Evolutionary conservation across 2,888 invertebrate species (phyloP).

Genomic region (Achlya flavicornis): DNA sequence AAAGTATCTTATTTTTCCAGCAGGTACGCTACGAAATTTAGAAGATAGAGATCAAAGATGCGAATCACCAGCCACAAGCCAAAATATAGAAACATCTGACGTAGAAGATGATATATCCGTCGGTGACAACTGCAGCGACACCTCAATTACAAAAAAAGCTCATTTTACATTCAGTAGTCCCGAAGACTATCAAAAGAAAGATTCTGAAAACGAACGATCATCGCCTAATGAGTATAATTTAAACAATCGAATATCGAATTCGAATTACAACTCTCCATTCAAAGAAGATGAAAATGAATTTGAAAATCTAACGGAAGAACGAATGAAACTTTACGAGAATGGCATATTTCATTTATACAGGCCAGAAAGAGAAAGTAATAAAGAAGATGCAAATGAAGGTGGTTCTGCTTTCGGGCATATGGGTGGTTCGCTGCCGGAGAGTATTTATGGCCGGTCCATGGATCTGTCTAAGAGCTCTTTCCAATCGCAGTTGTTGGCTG

Average conservation of each 20-base stretch:
- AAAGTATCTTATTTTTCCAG: constrained; percentile 30
- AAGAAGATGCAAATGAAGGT: constrained; percentile 54
- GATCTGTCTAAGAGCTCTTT: constrained; percentile 73
- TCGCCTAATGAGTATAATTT: constrained; percentile 62
- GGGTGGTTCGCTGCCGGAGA: constrained; percentile 59
- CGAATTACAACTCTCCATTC: constrained; percentile 66
- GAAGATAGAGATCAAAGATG: constrained; percentile 53
- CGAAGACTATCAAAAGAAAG: constrained; percentile 49
- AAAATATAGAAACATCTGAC: constrained; percentile 63
- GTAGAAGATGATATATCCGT: constrained; percentile 75
- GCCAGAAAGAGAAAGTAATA: constrained; percentile 59
- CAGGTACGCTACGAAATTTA: constrained; percentile 54
- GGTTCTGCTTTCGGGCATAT: constrained; percentile 57
- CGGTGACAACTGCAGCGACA: constrained; percentile 74
- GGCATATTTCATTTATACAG: constrained; percentile 74
- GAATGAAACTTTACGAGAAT: constrained; percentile 69
- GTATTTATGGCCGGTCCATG: constrained; percentile 74
- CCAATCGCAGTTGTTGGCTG: constrained; percentile 73
- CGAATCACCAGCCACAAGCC: constrained; percentile 50
- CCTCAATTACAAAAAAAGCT: constrained; percentile 61
- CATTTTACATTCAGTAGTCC: constrained; percentile 42
- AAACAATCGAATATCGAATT: constrained; percentile 56
- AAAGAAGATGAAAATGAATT: constrained; percentile 72
- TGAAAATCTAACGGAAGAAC: constrained; percentile 59
- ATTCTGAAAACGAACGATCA: constrained; percentile 51